Evolutionary conservation across 2,888 invertebrate species (phyloP).

Genomic region (Calliphora vomitoria): DNA sequence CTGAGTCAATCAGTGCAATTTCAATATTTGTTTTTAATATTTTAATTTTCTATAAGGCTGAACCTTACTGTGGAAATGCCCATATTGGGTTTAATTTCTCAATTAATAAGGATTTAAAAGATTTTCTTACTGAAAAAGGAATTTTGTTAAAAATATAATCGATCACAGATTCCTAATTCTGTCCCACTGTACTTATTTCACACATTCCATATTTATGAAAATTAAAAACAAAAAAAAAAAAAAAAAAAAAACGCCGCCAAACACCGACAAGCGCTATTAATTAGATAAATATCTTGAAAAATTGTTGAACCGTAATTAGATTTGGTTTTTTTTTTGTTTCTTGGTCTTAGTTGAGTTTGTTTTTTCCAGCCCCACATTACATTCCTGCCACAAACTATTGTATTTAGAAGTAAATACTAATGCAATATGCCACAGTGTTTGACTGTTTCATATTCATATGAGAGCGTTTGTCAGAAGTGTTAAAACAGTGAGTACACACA

Average conservation of each 20-base stretch:
- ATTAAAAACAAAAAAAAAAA: slow-evolving; percentile 47
- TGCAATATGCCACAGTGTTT: slow-evolving; percentile 57
- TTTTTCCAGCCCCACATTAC: slow-evolving; percentile 52
- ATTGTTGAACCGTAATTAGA: slow-evolving; percentile 85
- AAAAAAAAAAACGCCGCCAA: slow-evolving; percentile 61
- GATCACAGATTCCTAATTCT: not conserved
- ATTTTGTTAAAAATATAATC: no score
- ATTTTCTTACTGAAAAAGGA: no score
- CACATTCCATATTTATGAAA: slow-evolving; percentile 63
- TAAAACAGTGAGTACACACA: slow-evolving; percentile 58
- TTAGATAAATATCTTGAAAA: slow-evolving; percentile 85
- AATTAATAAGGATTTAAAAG: no score
- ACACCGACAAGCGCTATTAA: slow-evolving; percentile 81
- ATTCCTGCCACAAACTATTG: slow-evolving; percentile 41
- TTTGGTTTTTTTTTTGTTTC: slow-evolving; percentile 79
- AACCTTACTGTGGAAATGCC: no score
- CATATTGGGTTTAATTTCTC: no score
- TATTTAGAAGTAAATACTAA: slow-evolving; percentile 39
- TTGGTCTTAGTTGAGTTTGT: slow-evolving; percentile 43
- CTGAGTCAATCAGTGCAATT: no score
- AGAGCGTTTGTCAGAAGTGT: slow-evolving; percentile 66
- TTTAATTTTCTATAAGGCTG: no score
- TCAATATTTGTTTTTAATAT: no score
- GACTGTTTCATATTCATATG: slow-evolving; percentile 70
- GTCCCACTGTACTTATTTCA: slow-evolving; percentile 55